Evolutionary conservation across 2,113 vertebrate species (phyloP).

Genomic region (Ardeotis arabs): DNA sequence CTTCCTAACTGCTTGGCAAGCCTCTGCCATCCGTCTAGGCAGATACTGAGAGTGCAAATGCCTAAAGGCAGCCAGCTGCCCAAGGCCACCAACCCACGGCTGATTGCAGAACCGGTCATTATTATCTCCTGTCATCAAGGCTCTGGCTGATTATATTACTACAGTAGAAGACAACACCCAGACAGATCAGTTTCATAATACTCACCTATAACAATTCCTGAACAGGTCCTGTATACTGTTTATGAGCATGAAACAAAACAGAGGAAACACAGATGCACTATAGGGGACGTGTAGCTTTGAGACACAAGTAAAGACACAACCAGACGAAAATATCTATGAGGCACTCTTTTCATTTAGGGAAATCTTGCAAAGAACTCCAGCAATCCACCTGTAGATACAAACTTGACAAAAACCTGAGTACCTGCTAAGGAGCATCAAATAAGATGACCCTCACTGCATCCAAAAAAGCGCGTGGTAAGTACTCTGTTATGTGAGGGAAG

Average conservation of each 20-base stretch:
- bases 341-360: not conserved
- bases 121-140: slow-evolving; percentile 31
- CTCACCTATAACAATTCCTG: not conserved
- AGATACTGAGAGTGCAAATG: not conserved
- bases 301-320: not conserved
- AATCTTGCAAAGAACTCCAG: not conserved
- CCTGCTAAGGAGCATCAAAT: not conserved
- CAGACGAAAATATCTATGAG: not conserved
- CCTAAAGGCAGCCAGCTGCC: not conserved
- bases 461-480: not conserved
- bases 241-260: not conserved
- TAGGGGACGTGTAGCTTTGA: not conserved
- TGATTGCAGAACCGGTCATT: not conserved
- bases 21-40: not conserved
- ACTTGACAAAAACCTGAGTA: not conserved
- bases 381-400: not conserved
- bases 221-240: not conserved
- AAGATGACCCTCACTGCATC: not conserved
- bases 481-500: not conserved
- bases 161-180: slow-evolving; percentile 31
- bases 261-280: not conserved
- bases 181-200: not conserved
- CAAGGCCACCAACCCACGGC: not conserved
- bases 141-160: not conserved
- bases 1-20: not conserved